Conservation (phyloP, 2,797 vertebrate species). For the Holocentrus rufus region DNA sequence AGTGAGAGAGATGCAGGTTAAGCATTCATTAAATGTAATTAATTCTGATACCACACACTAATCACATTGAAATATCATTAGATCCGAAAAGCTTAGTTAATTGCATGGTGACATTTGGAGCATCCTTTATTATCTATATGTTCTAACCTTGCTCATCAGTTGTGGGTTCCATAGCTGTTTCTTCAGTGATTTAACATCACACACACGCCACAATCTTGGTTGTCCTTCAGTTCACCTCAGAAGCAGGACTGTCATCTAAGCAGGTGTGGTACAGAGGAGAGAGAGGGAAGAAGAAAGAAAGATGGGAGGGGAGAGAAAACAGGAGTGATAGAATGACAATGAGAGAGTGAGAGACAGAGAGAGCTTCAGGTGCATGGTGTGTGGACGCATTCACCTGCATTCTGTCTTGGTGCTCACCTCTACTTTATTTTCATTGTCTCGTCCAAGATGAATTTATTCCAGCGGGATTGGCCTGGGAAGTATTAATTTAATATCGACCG, state of each 20-base stretch:
- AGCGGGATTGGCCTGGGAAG: conserved; percentile 56
- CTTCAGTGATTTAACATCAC: neutral
- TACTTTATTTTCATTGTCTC: conserved; percentile 47
- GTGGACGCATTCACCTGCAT: neutral
- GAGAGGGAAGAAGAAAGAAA: conserved; percentile 10
- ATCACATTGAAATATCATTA: too few relatives aligned
- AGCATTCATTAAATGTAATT: neutral
- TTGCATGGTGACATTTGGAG: too few relatives aligned
- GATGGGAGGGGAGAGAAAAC: neutral
- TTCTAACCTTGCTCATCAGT: too few relatives aligned
- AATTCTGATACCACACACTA: too few relatives aligned
- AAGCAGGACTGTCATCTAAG: neutral
- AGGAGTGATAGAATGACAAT: conserved; percentile 1
- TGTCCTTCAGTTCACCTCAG: conserved; percentile 40
- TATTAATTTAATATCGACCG: conserved; percentile 71
- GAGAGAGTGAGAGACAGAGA: neutral
- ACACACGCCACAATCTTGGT: neutral
- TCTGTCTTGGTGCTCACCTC: conserved; percentile 18
- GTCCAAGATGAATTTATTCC: conserved; percentile 68
- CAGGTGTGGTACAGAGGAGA: conserved; percentile 6
- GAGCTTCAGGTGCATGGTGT: conserved; percentile 16
- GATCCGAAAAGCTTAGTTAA: too few relatives aligned
- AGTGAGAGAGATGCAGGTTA: too few relatives aligned
- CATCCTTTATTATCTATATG: too few relatives aligned
- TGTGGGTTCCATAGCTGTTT: too few relatives aligned